A percentile compares a stretch with the other conserved stretches of the same genome.
These are phyloP conservation scores for Mesocricetus auratus DNA, from an alignment of 2,113 vertebrate genomes.

Conservation along the genomic window DNA sequence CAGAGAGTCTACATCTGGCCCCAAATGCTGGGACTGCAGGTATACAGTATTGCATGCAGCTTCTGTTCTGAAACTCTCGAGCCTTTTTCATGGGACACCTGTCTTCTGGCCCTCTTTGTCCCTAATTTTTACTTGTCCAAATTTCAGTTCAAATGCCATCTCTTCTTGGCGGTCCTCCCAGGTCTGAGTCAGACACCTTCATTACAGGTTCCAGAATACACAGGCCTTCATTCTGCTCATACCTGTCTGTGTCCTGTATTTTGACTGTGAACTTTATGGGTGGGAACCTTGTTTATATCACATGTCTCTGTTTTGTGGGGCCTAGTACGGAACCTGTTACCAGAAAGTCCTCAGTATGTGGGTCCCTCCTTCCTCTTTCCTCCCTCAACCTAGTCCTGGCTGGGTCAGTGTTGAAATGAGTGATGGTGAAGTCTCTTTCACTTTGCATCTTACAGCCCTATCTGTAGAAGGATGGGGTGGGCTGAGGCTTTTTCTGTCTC, in stretches of 20 bases:
- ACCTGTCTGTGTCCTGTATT: not conserved
- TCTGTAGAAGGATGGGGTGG: not conserved
- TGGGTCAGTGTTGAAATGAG: not conserved
- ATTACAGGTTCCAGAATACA: not conserved
- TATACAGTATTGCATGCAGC: no score
- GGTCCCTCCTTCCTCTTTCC: not conserved
- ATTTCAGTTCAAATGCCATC: not conserved
- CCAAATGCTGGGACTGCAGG: not conserved
- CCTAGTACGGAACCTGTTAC: not conserved
- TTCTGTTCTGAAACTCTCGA: not conserved
- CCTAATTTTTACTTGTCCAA: not conserved
- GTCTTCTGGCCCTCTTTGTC: not conserved
- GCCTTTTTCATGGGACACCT: not conserved
- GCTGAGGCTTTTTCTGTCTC: not conserved
- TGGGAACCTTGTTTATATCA: not conserved
- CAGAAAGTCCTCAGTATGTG: not conserved
- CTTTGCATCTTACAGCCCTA: not conserved
- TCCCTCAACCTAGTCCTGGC: not conserved
- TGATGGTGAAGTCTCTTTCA: not conserved
- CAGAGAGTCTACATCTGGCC: not conserved
- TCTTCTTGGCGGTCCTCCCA: not conserved
- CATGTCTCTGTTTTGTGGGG: not conserved
- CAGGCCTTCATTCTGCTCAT: not conserved
- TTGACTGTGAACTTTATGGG: not conserved
- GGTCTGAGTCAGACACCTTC: not conserved